Evolutionary conservation across 2,888 invertebrate genomes (phyloP).

Genomic region (Nebria brevicollis): DNA sequence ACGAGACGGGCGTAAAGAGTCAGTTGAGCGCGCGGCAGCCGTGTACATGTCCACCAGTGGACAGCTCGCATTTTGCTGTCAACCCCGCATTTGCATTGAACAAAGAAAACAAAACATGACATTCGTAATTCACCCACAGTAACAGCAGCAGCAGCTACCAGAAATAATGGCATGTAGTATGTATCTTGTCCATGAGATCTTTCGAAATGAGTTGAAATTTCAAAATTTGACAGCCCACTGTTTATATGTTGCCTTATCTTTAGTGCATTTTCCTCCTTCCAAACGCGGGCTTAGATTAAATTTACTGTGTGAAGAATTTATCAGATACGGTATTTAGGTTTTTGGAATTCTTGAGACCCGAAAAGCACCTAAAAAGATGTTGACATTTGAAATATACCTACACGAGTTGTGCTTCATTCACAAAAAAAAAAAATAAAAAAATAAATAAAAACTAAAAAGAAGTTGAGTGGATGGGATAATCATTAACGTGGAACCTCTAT

Average conservation of each 20-base stretch:
- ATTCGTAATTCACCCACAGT: constrained; percentile 61
- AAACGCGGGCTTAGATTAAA: constrained; percentile 32
- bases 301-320: constrained; percentile 45
- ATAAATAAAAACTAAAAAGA: neutral
- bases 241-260: constrained; percentile 42
- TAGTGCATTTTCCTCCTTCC: constrained; percentile 27
- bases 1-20: too few relatives aligned
- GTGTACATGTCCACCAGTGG: constrained; percentile 14
- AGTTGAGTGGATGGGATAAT: constrained; percentile 28
- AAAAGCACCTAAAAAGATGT: constrained; percentile 43
- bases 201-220: neutral
- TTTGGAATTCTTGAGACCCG: constrained; percentile 36
- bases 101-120: constrained; percentile 55
- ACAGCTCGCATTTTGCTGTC: constrained; percentile 44
- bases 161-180: constrained; percentile 60
- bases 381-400: constrained; percentile 45
- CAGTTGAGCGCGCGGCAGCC: neutral
- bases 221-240: constrained; percentile 30
- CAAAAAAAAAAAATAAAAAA: constrained; percentile 11
- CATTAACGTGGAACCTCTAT: constrained; percentile 33
- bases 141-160: constrained; percentile 57
- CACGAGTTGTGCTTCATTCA: constrained; percentile 15
- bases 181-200: neutral
- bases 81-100: constrained; percentile 9
- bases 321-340: constrained; percentile 42